phyloP scores from a whole-genome alignment of 1,140 invertebrate species.

The Brachionus paranguensis region DNA sequence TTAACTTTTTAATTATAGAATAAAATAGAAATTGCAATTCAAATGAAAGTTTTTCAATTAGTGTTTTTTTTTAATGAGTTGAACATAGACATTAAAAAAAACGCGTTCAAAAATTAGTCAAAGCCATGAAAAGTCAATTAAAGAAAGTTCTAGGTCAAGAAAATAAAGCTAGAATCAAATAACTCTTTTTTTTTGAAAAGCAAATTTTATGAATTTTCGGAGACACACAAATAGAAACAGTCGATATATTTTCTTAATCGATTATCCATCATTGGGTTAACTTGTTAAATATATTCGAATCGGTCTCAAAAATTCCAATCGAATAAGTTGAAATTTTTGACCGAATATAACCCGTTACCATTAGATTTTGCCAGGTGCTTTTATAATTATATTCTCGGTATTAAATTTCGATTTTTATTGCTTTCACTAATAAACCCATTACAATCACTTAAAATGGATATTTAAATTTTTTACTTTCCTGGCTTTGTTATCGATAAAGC shows the following conservation, averaged over 20 bases:
- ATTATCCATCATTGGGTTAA: not conserved
- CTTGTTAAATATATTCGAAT: not conserved
- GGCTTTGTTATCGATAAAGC: not conserved
- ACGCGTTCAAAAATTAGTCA: not conserved
- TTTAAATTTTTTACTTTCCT: not conserved
- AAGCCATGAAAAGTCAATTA: conserved; percentile 7
- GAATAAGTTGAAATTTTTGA: not conserved
- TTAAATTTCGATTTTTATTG: not conserved
- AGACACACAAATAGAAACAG: not conserved
- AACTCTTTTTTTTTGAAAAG: not conserved
- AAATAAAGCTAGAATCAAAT: not conserved
- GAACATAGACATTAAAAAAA: not conserved
- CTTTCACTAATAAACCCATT: not conserved
- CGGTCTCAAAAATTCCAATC: not conserved
- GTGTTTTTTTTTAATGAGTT: not conserved
- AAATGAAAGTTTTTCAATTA: not conserved
- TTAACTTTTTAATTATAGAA: not conserved
- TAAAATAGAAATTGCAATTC: not conserved
- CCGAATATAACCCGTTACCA: not conserved
- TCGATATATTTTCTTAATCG: not conserved
- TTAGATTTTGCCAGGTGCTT: not conserved
- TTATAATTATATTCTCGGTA: not conserved
- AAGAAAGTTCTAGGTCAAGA: not conserved
- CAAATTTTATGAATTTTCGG: not conserved
- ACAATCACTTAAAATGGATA: not conserved